These are phyloP conservation scores for Podarcis muralis DNA, from an alignment of 2,113 vertebrate genomes.

Conservation along the genomic window DNA sequence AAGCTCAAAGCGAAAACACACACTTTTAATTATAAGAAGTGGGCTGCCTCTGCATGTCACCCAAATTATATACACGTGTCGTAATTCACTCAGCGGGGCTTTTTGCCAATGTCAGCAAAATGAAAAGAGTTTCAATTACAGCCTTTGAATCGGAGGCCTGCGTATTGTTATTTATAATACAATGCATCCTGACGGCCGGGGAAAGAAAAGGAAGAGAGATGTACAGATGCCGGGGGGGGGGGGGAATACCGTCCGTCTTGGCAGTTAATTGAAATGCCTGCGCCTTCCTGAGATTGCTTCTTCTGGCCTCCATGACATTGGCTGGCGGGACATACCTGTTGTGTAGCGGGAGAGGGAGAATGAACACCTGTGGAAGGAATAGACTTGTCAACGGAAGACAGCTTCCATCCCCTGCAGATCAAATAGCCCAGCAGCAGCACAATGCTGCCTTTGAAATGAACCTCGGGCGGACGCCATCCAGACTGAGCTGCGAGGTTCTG, in stretches of 20 bases:
- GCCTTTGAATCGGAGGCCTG: slow-evolving; percentile 58
- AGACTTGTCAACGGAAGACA: slow-evolving; percentile 18
- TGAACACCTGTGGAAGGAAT: slow-evolving; percentile 42
- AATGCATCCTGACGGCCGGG: slow-evolving; percentile 38
- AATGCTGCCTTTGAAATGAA: slow-evolving; percentile 39
- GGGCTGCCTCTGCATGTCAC: background rate
- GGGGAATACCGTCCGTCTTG: slow-evolving; percentile 1
- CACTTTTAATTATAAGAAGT: slow-evolving; percentile 39
- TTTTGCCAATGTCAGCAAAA: slow-evolving; percentile 68
- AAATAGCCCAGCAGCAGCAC: background rate
- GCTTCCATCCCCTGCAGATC: background rate
- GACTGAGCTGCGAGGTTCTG: slow-evolving; percentile 32
- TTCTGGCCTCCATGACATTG: background rate
- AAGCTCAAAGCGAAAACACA: accelerated
- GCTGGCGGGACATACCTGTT: slow-evolving; percentile 47
- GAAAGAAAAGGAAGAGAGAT: slow-evolving; percentile 43
- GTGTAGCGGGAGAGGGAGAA: slow-evolving; percentile 28
- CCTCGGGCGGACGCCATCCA: slow-evolving; percentile 32
- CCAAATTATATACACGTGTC: slow-evolving; percentile 38
- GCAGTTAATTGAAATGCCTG: slow-evolving; percentile 53
- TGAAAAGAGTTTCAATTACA: slow-evolving; percentile 71
- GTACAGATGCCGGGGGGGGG: slow-evolving; percentile 14
- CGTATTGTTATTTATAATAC: slow-evolving; percentile 75
- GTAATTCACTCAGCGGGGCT: slow-evolving; percentile 59
- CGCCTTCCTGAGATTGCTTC: slow-evolving; percentile 31